Conservation (phyloP, 2,113 vertebrate genomes). For the Sceloporus undulatus region DNA sequence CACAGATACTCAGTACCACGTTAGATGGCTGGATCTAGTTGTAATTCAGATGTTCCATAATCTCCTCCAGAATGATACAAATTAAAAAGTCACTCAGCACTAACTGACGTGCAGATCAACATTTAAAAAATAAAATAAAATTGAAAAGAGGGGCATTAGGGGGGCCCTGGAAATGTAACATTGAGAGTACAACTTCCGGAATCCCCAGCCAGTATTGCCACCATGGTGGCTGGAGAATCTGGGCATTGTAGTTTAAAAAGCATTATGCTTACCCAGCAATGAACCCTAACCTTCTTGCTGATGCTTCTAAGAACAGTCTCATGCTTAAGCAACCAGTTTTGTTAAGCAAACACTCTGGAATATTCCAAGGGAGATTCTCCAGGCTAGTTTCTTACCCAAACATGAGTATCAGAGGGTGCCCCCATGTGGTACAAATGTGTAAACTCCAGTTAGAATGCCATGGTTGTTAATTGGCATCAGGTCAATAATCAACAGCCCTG, state of each 20-base stretch:
- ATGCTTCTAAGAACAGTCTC: background rate
- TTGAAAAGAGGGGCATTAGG: too few relatives aligned
- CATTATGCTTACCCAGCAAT: background rate
- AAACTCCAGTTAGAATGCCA: background rate
- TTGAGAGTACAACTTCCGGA: too few relatives aligned
- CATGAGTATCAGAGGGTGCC: background rate
- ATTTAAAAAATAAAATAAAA: too few relatives aligned
- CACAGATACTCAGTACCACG: background rate
- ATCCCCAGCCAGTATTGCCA: too few relatives aligned
- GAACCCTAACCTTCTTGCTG: background rate
- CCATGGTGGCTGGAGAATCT: too few relatives aligned
- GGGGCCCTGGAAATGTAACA: too few relatives aligned
- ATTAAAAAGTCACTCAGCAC: too few relatives aligned
- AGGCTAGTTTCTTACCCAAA: background rate
- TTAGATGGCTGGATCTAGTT: background rate
- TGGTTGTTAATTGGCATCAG: too few relatives aligned
- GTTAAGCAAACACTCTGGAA: conserved; percentile 12
- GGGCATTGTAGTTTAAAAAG: too few relatives aligned
- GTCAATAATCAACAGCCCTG: too few relatives aligned
- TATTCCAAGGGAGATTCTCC: conserved; percentile 1
- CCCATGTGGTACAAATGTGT: conserved; percentile 2
- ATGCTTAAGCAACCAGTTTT: background rate
- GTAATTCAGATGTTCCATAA: background rate
- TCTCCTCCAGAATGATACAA: too few relatives aligned
- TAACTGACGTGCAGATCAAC: too few relatives aligned